Base-by-base conservation (phyloP, 2,888 invertebrate species). In the Zaprionus lineosus region DNA sequence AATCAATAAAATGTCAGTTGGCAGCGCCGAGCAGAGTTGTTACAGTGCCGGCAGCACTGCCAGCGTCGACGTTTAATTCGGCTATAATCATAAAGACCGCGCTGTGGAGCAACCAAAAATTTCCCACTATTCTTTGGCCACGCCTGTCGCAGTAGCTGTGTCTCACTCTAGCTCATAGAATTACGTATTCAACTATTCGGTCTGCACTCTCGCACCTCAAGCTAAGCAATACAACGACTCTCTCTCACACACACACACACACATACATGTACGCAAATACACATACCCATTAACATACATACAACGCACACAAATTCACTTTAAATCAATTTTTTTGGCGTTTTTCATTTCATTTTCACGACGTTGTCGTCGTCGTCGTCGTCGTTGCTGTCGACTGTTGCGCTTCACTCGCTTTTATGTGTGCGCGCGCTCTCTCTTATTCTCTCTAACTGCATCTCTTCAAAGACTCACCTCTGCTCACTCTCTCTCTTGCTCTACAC, bases 1-100 rank as follows among this genome's bases (percentile, higher is more conserved):
- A 86, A 87, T 87, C 84, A 88, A 79, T 86, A 86, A 85, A 81
- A 85, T 72, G 74, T 84, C 81, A 68, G 69, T 67, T 84, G 44
- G 43, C 55, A 34, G 43, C 31, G 36, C 34, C 40, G 26, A 34
- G 50, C 58, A 50, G 50, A n/a, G 46, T 15, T 36, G 46, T 29
- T 31, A 24, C 60, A 7, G 21, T 36, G 47, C 37, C 28, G 31
- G 40, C 37, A 41, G 47, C 46, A 57, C 50, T 15, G 52, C 5
- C 28, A 18, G 48, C 63, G 57, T 37, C 47, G 52, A 36, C 46
- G 53, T 65, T 68, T 40, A 68, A 78, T 74, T 81, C 69, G 79
- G 57, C 67, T 77, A 84, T 75, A 73, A 79, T 83, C 76, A 74
- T 72, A 73, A 72, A 51, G 53, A 37, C 48, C 41, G 28, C 37